Evolutionary conservation across 2,113 vertebrate species (phyloP).

Genomic region (Tautogolabrus adspersus): DNA sequence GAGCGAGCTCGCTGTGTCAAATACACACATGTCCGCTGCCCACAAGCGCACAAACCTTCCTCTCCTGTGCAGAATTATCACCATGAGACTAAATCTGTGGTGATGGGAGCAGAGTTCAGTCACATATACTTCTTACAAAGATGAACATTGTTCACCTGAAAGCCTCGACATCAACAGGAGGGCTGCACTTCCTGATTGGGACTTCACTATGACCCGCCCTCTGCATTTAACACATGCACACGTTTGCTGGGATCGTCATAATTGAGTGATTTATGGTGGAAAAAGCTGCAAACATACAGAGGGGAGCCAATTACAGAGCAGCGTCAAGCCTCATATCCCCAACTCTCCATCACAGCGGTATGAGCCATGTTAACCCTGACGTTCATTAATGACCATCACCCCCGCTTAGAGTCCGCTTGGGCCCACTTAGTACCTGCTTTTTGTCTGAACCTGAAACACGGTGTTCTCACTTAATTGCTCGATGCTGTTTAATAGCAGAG

Average conservation of each 20-base stretch:
- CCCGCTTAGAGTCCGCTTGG: conserved; percentile 58
- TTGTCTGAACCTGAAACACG: conserved; percentile 48
- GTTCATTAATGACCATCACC: conserved; percentile 60
- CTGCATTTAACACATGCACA: conserved; percentile 28
- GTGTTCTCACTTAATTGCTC: conserved; percentile 51
- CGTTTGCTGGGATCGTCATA: conserved; percentile 10
- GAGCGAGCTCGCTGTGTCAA: conserved; percentile 44
- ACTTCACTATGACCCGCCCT: neutral
- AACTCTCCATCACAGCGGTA: conserved; percentile 40
- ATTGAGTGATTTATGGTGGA: conserved; percentile 62
- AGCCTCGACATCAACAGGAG: neutral
- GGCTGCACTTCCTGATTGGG: conserved; percentile 9
- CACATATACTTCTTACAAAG: too few relatives aligned
- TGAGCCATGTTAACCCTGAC: conserved; percentile 49
- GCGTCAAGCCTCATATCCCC: conserved; percentile 60
- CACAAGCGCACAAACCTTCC: conserved; percentile 37
- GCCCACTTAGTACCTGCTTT: conserved; percentile 53
- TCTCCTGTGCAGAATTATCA: conserved; percentile 57
- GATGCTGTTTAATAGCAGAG: conserved; percentile 7
- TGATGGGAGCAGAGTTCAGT: too few relatives aligned
- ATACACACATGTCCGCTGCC: neutral
- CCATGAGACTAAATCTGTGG: conserved; percentile 14
- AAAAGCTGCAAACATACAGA: conserved; percentile 12
- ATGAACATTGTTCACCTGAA: conserved; percentile 3
- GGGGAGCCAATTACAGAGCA: conserved; percentile 56